Evolutionary conservation across 1,140 invertebrate genomes (phyloP).

Genomic region (Muscidifurax raptorellus): DNA sequence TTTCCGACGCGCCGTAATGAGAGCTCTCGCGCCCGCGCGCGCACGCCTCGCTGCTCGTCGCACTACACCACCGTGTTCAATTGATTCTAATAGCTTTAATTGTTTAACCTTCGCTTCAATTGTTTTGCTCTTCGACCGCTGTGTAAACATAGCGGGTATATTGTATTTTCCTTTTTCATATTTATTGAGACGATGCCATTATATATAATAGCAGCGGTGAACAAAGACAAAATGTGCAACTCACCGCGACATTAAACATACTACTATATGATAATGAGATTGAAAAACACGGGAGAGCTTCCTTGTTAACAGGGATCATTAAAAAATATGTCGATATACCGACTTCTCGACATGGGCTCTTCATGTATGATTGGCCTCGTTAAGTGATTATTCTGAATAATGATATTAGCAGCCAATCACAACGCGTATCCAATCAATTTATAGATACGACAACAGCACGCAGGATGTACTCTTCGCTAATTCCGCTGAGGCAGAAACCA

Average conservation of each 20-base stretch:
- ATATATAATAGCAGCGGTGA: background rate
- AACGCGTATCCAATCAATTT: background rate
- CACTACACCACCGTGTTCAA: background rate
- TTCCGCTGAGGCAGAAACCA: too few species aligned
- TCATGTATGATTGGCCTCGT: background rate
- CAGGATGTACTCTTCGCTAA: too few species aligned
- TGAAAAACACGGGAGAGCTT: background rate
- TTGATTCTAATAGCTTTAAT: constrained; percentile 15
- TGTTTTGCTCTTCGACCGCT: background rate
- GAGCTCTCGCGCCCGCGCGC: background rate
- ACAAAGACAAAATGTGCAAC: background rate
- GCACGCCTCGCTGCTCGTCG: background rate
- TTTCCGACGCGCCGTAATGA: background rate
- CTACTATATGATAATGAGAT: background rate
- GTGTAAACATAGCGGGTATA: too few species aligned
- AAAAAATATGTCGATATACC: background rate
- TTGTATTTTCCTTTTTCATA: too few species aligned
- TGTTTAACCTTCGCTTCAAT: background rate
- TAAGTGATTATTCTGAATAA: background rate
- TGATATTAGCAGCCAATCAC: background rate
- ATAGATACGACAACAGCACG: too few species aligned
- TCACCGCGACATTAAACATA: background rate
- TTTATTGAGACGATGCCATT: background rate
- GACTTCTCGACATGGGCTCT: too few species aligned
- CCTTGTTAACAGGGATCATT: background rate